phyloP scores from a whole-genome alignment of 2,797 vertebrate genomes.

The Gephyroberyx darwinii region DNA sequence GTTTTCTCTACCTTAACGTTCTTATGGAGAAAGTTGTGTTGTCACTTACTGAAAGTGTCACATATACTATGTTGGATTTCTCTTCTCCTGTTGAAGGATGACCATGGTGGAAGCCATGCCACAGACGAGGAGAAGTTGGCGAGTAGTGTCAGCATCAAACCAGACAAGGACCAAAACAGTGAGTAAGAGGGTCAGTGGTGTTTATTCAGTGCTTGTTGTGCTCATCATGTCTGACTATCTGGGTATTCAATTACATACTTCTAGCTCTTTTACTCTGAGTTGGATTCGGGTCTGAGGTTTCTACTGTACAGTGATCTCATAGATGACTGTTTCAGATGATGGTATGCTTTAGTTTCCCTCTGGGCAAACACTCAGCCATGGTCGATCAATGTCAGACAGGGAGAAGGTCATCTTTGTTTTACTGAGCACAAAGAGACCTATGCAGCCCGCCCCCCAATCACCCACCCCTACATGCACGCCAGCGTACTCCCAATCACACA shows the following conservation, averaged over 20 bases:
- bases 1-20: too few relatives aligned
- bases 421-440: background rate
- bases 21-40: background rate
- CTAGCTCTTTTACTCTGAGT: background rate
- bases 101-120: slow-evolving; percentile 83
- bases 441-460: too few relatives aligned
- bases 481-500: background rate
- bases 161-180: slow-evolving; percentile 79
- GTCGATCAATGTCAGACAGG: slow-evolving; percentile 37
- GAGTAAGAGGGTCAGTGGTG: slow-evolving; percentile 50
- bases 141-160: slow-evolving; percentile 73
- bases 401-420: slow-evolving; percentile 45
- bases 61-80: background rate
- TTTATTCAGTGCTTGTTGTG: slow-evolving; percentile 11
- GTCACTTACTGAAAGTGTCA: background rate
- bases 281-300: background rate
- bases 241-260: background rate
- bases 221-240: background rate
- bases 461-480: too few relatives aligned
- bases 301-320: slow-evolving; percentile 25
- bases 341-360: slow-evolving; percentile 22
- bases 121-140: slow-evolving; percentile 96
- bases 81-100: slow-evolving; percentile 74
- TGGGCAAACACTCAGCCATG: slow-evolving; percentile 36
- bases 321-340: slow-evolving; percentile 37